Evolutionary conservation across 2,888 invertebrate genomes (phyloP), one percentile per base, ranked within the genome.

Genomic region (Cosmopolites sordidus): DNA sequence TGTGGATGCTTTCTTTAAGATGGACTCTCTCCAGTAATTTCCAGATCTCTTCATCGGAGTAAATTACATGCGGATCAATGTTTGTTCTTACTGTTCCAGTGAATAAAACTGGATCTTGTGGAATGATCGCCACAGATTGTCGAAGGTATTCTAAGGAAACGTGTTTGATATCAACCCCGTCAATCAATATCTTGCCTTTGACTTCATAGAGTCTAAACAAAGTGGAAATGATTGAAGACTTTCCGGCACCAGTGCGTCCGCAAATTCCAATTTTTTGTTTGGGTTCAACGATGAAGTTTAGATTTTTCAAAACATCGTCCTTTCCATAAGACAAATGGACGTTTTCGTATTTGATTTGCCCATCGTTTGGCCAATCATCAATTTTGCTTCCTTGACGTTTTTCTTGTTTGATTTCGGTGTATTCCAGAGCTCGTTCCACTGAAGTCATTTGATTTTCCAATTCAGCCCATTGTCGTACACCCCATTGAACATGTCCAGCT

Each of bases 101-200:
- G 75, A 95, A 90, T 43, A 91, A 74, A 52, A 90, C 86, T 0
- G 90, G 90, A 67, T 90, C 89, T 72, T 91, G 90, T 0, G 90
- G 90, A 45, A 91, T 90, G 65, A 91, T 89, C 9, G 90, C 87
- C 55, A 91, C 79, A 65, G 82, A 83, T 30, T 83, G 82, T 50
- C 90, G 80, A 12, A 90, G 77, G 68, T 86, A 81, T 62, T 84
- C 83, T 12, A 90, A 74, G 0, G 89, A 88, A 53, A 95, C 70
- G 0, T 73, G 71, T 0, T 78, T 78, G 0, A 84, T 88, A 64
- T 88, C 82, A 1, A 86, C 76, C 0, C 79, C 84, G 71, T 96
- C 96, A 60, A 96, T 89, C 51, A 79, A 69, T 30, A 96, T 85
- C 16, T 79, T 75, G 0, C 95, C 96, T 82, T 82, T 58, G 82